Evolutionary conservation across 2,113 vertebrate genomes (phyloP).

Genomic region (Balaenoptera acutorostrata): DNA sequence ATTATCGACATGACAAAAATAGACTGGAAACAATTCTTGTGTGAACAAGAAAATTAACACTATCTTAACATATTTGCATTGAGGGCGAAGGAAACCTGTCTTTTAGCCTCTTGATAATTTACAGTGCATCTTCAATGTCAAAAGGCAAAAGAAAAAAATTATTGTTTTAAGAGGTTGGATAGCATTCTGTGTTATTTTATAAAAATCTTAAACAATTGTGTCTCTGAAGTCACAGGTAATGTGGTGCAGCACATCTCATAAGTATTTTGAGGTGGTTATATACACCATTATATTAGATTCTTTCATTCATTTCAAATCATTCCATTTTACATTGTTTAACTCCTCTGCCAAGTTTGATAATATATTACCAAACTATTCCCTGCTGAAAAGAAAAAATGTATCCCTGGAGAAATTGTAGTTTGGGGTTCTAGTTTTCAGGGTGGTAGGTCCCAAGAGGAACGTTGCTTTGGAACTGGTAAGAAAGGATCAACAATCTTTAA

Average conservation of each 20-base stretch:
- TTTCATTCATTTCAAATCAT: background rate
- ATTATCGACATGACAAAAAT: background rate
- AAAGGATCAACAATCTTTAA: slow-evolving; percentile 8
- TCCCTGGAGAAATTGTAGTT: background rate
- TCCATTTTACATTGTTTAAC: background rate
- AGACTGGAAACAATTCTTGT: background rate
- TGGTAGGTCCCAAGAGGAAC: background rate
- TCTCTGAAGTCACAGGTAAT: background rate
- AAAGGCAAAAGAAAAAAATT: background rate
- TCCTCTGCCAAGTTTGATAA: background rate
- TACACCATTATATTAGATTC: background rate
- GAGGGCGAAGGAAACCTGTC: background rate
- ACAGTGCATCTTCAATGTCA: background rate
- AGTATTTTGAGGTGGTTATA: background rate
- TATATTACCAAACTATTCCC: background rate
- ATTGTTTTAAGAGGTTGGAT: background rate
- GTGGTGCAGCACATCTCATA: background rate
- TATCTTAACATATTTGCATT: background rate
- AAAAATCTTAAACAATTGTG: background rate
- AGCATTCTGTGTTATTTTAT: background rate
- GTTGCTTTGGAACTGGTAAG: background rate
- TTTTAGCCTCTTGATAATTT: background rate
- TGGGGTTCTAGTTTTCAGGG: background rate
- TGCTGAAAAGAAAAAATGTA: background rate
- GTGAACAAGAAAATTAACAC: background rate